Base-by-base conservation (phyloP, 2,113 vertebrate species). In the Lepus americanus region DNA sequence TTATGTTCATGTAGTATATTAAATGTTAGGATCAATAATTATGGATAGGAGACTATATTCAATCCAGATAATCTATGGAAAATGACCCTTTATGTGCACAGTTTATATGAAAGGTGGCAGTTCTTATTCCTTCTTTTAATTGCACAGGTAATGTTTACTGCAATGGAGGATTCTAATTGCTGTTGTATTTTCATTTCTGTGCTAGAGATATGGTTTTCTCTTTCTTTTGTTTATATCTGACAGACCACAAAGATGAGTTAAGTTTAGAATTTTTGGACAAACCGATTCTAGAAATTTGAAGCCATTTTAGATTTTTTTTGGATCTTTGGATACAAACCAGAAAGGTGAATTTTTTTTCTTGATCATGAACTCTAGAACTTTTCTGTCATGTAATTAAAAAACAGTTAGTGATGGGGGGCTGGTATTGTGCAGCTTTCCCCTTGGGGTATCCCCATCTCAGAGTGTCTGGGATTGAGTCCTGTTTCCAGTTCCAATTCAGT, bases 281-380 rank as follows among this genome's bases (percentile, higher is more conserved):
- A 20, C 14, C 33, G 83, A 25, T 69, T 23, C 44, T 86, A 36
- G 87, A 90, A 84, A 69, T 79, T 72, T 84, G 53, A 93, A 89
- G 74, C 64, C 44, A 69, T 88, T 89, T 85, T 84, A 69, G 51
- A 72, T 95, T 93, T 89, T 93, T 89, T 80, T 85, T 87, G 87
- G 66, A 19, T 31, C 23, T 33, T 77, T 8, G 77, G 63, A 31
- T 77, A 64, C 84, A 70, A 87, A 44, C n/a, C 39, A 92, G 85
- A 25, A 27, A 51, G 64, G 4, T 82, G 64, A 90, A 77, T 23
- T n/a, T 87, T 73, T 64, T 81, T 94, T 88, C 9, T 44, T 44
- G 44, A 44, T 44, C 44, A 44, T 44, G 44, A 44, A 44, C 6
- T 44, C 44, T 44, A 87, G 78, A 89, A 5, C 4, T 16, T 67